Evolutionary conservation across 2,113 vertebrate genomes (phyloP).

Genomic region (Grammomys dolichurus): DNA sequence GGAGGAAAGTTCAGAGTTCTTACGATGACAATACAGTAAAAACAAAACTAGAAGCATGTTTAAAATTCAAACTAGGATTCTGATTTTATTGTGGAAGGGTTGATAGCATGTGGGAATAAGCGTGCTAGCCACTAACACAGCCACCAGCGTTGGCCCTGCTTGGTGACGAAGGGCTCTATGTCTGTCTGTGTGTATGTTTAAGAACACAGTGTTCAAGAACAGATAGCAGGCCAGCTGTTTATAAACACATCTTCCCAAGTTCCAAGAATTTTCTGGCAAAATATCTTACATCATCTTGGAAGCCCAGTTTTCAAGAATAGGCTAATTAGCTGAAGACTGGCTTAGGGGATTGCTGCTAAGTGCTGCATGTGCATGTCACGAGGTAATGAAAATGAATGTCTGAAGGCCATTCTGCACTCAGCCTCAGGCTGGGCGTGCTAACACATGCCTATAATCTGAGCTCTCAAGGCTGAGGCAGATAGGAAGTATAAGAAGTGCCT

Average conservation of each 20-base stretch:
- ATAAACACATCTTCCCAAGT: slow-evolving; percentile 47
- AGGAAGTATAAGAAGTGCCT: neutral
- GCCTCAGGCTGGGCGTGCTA: neutral
- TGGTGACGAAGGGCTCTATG: neutral
- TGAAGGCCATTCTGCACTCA: neutral
- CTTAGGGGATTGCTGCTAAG: neutral
- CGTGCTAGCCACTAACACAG: neutral
- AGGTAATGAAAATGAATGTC: neutral
- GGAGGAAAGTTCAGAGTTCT: neutral
- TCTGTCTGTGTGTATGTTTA: slow-evolving; percentile 10
- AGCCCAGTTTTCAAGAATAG: neutral
- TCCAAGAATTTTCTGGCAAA: slow-evolving; percentile 56
- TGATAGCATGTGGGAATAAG: neutral
- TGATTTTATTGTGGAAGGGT: neutral
- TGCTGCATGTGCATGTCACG: neutral
- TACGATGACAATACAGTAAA: slow-evolving; percentile 26
- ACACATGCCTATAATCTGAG: neutral
- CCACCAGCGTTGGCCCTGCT: neutral
- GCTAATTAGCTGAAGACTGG: slow-evolving; percentile 4
- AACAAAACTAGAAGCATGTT: slow-evolving; percentile 37
- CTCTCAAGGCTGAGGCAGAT: neutral
- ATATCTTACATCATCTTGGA: slow-evolving; percentile 26
- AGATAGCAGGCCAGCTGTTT: slow-evolving; percentile 16
- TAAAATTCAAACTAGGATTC: slow-evolving; percentile 56
- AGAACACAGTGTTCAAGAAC: slow-evolving; percentile 44